These are phyloP conservation scores for Pygocentrus nattereri DNA, from an alignment of 2,797 vertebrate species.

Conservation along the genomic window DNA sequence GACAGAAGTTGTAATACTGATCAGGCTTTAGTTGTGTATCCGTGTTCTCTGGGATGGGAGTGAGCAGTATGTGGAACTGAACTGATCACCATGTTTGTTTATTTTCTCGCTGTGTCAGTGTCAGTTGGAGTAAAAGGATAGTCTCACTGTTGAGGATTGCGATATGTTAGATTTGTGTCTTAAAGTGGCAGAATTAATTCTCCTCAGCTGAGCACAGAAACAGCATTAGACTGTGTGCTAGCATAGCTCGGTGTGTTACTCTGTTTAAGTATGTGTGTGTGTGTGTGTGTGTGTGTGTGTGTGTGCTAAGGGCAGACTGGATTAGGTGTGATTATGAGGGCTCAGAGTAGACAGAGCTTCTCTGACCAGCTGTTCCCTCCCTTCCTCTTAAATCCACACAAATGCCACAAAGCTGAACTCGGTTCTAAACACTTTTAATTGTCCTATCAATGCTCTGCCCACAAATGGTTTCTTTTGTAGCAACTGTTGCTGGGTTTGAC, in stretches of 20 bases:
- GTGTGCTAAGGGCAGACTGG: slow-evolving; percentile 36
- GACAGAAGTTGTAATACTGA: no score
- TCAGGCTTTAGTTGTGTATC: no score
- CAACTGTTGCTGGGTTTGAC: not conserved
- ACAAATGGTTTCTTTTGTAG: not conserved
- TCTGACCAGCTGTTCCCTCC: slow-evolving; percentile 49
- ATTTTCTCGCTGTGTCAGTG: not conserved
- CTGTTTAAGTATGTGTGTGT: not conserved
- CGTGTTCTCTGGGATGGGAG: no score
- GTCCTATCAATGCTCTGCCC: not conserved
- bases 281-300: slow-evolving; percentile 11
- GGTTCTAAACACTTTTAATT: not conserved
- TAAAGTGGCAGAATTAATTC: not conserved
- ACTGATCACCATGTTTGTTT: not conserved
- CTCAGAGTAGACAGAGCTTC: slow-evolving; percentile 43
- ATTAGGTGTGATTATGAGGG: slow-evolving; percentile 56
- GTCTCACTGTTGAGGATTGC: not conserved
- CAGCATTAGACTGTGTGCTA: slow-evolving; percentile 4
- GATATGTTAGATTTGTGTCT: not conserved
- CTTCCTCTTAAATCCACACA: slow-evolving; percentile 10
- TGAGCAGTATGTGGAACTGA: no score
- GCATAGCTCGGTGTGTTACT: not conserved
- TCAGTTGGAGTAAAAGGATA: not conserved
- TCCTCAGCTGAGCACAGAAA: slow-evolving; percentile 21
- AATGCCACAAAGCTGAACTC: no score